Evolutionary conservation across 2,113 vertebrate genomes (phyloP), one percentile per base, ranked within the genome.

Genomic region (Junco hyemalis): DNA sequence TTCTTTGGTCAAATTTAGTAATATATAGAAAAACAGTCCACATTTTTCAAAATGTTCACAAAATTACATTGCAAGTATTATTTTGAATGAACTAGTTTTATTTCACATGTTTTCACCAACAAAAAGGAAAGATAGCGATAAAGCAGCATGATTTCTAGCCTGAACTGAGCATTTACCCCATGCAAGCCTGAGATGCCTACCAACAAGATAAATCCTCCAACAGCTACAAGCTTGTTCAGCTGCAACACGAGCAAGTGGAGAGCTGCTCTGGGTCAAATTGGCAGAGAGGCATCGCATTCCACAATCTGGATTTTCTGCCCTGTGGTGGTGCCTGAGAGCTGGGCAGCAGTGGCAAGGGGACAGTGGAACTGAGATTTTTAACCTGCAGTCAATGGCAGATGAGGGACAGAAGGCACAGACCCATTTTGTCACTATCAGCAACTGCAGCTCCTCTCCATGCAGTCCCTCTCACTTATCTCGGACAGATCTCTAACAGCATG

Each of bases 281-380:
- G n/a, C 38, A 47, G 35, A 4, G 28, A 60, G 74, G 45, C 48
- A 38, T 24, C 57, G 3, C 0, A 0, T 45, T 42, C 17, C 40
- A 21, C 68, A 42, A 73, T 8, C 20, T n/a, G 73, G 53, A 81
- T 28, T 33, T 6, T n/a, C 35, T 56, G 68, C 15, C 26, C 42
- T 0, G 0, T 6, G 35, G 28, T 25, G 38, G 38, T 61, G 47
- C 8, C 8, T 45, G 29, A 38, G 35, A 73, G 16, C 29, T 26
- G 50, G n/a, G 33, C 60, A 77, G 26, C 15, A 38, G 38, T 6
- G 59, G 36, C 3, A 2, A 45, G 42, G 23, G n/a, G 14, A 45
- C 24, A 24, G 44, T 2, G 2, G 38, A 15, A n/a, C 45, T 42
- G 69, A 38, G 12, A 26, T 80, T 40, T 54, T 48, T 8, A 19